Evolutionary conservation across 2,797 vertebrate species (phyloP), one percentile per base, ranked within the genome.

Genomic region (Tiaroga cobitis): DNA sequence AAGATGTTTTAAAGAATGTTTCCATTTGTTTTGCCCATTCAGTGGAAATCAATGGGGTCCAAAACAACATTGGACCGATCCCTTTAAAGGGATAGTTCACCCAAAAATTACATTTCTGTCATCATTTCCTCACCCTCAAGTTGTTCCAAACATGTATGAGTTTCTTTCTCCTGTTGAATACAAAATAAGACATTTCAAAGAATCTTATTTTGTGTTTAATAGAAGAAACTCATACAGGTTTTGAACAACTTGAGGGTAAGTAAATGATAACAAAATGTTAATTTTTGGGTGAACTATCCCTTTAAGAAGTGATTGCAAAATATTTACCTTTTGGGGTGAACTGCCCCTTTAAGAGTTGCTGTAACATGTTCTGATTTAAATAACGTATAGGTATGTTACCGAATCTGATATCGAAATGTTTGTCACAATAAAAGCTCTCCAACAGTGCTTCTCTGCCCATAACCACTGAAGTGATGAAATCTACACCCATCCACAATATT

Each of bases 401-500:
- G 19, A 69, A 69, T 78, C 63, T 43, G 34, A 87, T 54, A 77
- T 70, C n/a, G 32, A 81, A 79, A 80, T 83, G 63, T 61, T 88
- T 74, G 51, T 87, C 82, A 77, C n/a, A 80, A 63, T 85, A 83
- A 85, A 70, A 75, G 70, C 59, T 85, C 46, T 68, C 79, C 59
- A 84, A 56, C 34, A 74, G 26, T 63, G 41, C 72, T 82, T 69
- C 81, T 26, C 59, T 83, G 86, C 56, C 49, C 75, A 70, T 85
- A 81, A 85, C 83, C 84, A 59, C 84, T 86, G 65, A 87, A 90
- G 87, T 76, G 63, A 87, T 85, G 39, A 88, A 74, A 56, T 86
- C 26, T 82, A 83, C 69, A 86, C 82, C 72, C 84, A 78, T 75
- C 74, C 82, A 80, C 75, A 86, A 83, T 67, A 85, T 88, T 83